Base-by-base conservation (phyloP, 1,140 invertebrate species). In the Leptinotarsa defecta region DNA sequence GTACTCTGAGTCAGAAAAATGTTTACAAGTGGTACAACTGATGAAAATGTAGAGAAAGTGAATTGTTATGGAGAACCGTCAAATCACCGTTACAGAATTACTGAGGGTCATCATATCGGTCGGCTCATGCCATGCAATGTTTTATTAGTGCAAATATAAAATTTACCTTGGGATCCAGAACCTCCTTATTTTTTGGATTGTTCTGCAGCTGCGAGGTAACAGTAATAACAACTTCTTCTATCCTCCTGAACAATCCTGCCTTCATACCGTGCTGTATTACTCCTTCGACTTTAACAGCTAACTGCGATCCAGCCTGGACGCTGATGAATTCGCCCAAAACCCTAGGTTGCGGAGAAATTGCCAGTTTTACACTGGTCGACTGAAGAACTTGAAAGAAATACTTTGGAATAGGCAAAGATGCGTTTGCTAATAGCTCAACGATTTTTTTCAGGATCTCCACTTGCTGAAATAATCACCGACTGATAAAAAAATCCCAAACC, bases 301-400 rank as follows among this genome's bases (percentile, higher is more conserved):
- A 87, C 74, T 94, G 91, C 69, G 92, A 93, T 61, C 94, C 93
- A 34, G 91, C 89, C 48, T 92, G 91, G 4, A 95, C 91, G 48
- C 91, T 89, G 8, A 96, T 91, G 0, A 92, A 92, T 80, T 96
- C 94, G 1, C 92, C 92, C 82, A 91, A 87, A 48, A 91, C 90
- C 77, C 93, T 87, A 0, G 94, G 94, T 84, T 95, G 94, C 0
- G 95, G 95, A 48, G 92, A 93, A 11, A 97, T 91, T 2, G 94
- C 94, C 65, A 97, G 85, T 87, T 95, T 91, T 2, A 95, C 91
- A 73, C 89, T 90, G 8, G 95, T 97, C 2, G 91, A 91, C 85
- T 97, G 95, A 13, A 96, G 86, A 6, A 92, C 90, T 89, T 97
- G 95, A 87, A 96, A 97, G 84, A 96, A 96, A 82, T 93, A 96